These are phyloP conservation scores for Stylophora pistillata DNA, from an alignment of 64 coral and sea anemone species.

Conservation along the genomic window DNA sequence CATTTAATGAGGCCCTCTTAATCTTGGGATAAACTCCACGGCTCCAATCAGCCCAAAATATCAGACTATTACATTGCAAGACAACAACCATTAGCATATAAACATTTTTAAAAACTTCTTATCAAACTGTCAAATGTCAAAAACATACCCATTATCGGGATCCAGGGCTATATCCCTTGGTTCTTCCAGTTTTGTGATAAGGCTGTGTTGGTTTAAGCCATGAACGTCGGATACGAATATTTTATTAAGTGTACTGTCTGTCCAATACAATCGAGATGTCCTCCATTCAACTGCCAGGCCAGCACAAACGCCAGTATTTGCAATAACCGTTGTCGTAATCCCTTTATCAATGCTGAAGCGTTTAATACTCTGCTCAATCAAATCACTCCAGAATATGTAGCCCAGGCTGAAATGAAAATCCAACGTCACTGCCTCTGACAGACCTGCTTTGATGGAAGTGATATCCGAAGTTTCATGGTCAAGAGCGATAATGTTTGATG, in stretches of 20 bases:
- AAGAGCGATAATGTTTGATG: no score
- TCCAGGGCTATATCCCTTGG: constrained; percentile 44
- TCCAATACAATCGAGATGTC: constrained; percentile 55
- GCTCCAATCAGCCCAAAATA: constrained; percentile 64
- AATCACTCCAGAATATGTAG: constrained; percentile 77
- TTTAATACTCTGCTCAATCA: constrained; percentile 14
- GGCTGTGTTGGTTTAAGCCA: no score
- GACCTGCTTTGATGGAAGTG: no score
- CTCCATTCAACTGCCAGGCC: constrained; percentile 67
- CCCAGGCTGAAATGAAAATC: no score
- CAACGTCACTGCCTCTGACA: no score
- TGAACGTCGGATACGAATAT: constrained; percentile 42
- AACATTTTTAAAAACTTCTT: no score
- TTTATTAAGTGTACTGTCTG: constrained; percentile 28
- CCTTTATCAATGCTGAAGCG: constrained; percentile 38
- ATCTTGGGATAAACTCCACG: constrained; percentile 19
- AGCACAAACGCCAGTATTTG: constrained; percentile 39
- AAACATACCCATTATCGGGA: no score
- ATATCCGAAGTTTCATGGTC: no score
- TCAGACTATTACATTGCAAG: neutral
- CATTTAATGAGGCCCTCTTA: constrained; percentile 34
- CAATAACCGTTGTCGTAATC: constrained; percentile 1
- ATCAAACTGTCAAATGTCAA: no score
- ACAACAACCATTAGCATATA: no score
- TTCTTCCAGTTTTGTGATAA: constrained; percentile 23